phyloP scores from a whole-genome alignment of 1,140 invertebrate genomes.

The Nasonia longicornis region DNA sequence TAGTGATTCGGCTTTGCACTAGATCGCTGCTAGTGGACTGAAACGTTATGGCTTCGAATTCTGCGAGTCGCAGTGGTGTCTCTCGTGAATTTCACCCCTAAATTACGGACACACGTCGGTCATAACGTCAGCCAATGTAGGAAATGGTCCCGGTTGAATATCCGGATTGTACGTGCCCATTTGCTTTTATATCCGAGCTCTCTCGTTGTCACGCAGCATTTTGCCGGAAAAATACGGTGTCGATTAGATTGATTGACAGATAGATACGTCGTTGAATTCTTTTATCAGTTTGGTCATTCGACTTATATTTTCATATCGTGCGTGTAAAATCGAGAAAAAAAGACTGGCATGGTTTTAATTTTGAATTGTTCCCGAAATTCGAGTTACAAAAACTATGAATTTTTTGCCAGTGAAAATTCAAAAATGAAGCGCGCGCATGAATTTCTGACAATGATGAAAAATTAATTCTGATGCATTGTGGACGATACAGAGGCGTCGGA shows the following conservation, averaged over 20 bases:
- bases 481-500: no score
- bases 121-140: slow-evolving; percentile 22
- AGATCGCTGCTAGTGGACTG: not conserved
- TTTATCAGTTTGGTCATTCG: not conserved
- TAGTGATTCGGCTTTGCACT: not conserved
- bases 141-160: not conserved
- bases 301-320: not conserved
- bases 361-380: no score
- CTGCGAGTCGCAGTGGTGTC: not conserved
- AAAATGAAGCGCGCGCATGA: no score
- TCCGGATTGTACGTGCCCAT: not conserved
- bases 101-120: slow-evolving; percentile 18
- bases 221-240: slow-evolving; percentile 13
- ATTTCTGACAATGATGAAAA: no score
- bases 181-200: slow-evolving; percentile 5
- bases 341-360: no score
- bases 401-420: no score
- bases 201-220: slow-evolving; percentile 5
- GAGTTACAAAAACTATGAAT: no score
- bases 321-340: no score
- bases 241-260: slow-evolving; percentile 9
- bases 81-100: slow-evolving; percentile 24
- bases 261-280: slow-evolving; percentile 1
- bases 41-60: slow-evolving; percentile 18
- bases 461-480: no score